Evolutionary conservation across 2,797 vertebrate species (phyloP).

Genomic region (Acipenser ruthenus): DNA sequence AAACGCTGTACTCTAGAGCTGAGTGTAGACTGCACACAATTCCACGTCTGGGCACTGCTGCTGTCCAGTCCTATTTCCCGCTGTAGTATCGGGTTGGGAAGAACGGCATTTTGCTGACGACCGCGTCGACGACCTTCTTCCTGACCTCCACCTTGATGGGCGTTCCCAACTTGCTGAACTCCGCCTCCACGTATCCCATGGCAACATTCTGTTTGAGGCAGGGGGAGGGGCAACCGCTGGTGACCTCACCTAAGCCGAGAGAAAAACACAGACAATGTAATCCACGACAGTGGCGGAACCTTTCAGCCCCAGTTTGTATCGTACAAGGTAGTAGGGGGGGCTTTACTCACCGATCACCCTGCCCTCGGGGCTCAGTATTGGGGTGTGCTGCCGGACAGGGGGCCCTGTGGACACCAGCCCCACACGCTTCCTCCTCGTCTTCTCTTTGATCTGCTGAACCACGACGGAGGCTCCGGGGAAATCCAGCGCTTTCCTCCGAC

Average conservation of each 20-base stretch:
- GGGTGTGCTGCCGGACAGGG: slow-evolving; percentile 75
- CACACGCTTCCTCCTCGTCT: slow-evolving; percentile 74
- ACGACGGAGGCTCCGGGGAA: slow-evolving; percentile 84
- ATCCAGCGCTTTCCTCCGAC: slow-evolving; percentile 68
- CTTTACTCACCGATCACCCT: slow-evolving; percentile 70
- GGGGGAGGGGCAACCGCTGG: slow-evolving; percentile 90
- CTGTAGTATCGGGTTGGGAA: slow-evolving; percentile 81
- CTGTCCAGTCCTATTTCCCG: slow-evolving; percentile 35
- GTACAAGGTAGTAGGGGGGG: not conserved
- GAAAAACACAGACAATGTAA: no score
- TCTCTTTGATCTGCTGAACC: slow-evolving; percentile 81
- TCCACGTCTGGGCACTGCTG: slow-evolving; percentile 3
- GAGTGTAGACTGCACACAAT: no score
- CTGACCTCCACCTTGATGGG: slow-evolving; percentile 77
- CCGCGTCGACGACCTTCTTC: slow-evolving; percentile 71
- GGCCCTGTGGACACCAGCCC: slow-evolving; percentile 78
- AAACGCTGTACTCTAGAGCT: no score
- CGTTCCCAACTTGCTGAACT: slow-evolving; percentile 67
- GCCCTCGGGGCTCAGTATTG: slow-evolving; percentile 71
- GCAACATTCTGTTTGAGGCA: slow-evolving; percentile 86
- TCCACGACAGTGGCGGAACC: not conserved
- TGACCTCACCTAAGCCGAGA: slow-evolving; percentile 71
- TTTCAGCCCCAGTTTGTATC: not conserved
- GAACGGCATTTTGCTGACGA: slow-evolving; percentile 90
- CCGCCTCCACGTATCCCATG: slow-evolving; percentile 83